phyloP scores from a whole-genome alignment of 2,797 vertebrate species.

The Megalops cyprinoides region DNA sequence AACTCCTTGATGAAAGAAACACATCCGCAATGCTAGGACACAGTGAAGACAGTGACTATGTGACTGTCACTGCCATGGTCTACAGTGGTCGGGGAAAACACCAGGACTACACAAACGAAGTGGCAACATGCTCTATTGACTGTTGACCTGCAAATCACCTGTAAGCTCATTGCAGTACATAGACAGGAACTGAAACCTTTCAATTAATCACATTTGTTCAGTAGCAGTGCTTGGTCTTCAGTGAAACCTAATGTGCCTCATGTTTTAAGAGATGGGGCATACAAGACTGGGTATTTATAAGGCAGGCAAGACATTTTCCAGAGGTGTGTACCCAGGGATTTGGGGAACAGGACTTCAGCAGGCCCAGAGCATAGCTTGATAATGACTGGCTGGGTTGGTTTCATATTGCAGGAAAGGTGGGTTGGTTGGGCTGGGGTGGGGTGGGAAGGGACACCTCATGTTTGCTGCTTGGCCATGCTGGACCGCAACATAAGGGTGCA shows the following conservation, averaged over 20 bases:
- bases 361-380: neutral
- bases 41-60: too few species aligned
- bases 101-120: neutral
- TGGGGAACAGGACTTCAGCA: neutral
- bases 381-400: neutral
- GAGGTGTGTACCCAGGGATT: neutral
- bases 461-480: constrained; percentile 84
- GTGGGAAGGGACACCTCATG: constrained; percentile 61
- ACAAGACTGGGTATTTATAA: constrained; percentile 49
- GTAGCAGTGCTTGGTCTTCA: constrained; percentile 59
- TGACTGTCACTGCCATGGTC: too few species aligned
- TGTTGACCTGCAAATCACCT: too few species aligned
- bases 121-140: neutral
- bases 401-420: constrained; percentile 32
- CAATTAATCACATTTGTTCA: neutral
- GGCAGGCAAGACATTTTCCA: neutral
- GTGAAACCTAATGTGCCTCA: constrained; percentile 33
- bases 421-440: constrained; percentile 31
- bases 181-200: neutral
- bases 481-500: constrained; percentile 90
- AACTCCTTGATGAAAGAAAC: neutral
- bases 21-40: neutral
- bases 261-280: neutral
- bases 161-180: neutral
- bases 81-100: neutral